Evolutionary conservation across 2,888 invertebrate genomes (phyloP), one percentile per base, ranked within the genome.

Genomic region (Gymnosoma rotundatum): DNA sequence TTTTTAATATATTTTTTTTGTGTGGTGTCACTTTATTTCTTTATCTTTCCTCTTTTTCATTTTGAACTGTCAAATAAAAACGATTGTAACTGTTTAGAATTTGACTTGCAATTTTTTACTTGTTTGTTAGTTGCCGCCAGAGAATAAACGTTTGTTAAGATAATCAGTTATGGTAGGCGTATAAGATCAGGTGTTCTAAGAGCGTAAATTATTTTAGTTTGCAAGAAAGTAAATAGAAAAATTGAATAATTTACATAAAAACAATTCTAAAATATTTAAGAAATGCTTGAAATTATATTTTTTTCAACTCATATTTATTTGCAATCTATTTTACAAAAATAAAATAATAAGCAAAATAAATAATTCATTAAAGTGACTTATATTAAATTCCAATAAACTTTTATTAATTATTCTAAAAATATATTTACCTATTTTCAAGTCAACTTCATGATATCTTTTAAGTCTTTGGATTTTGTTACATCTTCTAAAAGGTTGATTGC

Each of bases 151-250:
- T 38, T 72, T 70, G 72, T 79, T n/a, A 18, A 66, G 42, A 69
- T 70, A 58, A 76, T 58, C 70, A 76, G 70, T n/a, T 64, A 64
- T 64, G 58, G 63, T 76, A 63, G 70, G 75, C 64, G 81, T 81
- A 45, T 45, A 52, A n/a, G 12, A 69, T 69, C 80, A 81, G 81
- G 75, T 81, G 81, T 75, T 61, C 61, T 63, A 58, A 25, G 18
- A 52, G 58, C 50, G 20, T 38, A 50, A 50, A 32, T 50, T 63
- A 9, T 45, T 54, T 21, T 1, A 6, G 4, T 58, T 60, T 56
- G 20, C 60, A n/a, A 52, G 21, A 36, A 45, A 16, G 25, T 20
- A 20, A 50, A 32, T 32, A 4, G 5, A 32, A 32, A 32, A 2
- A 32, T 4, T 32, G 25, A 32, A 32, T 32, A 32, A 32, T 32